A percentile compares a stretch with the other conserved stretches of the same genome.
Conservation (phyloP, 2,797 vertebrate genomes). For the Microhierax caerulescens region DNA sequence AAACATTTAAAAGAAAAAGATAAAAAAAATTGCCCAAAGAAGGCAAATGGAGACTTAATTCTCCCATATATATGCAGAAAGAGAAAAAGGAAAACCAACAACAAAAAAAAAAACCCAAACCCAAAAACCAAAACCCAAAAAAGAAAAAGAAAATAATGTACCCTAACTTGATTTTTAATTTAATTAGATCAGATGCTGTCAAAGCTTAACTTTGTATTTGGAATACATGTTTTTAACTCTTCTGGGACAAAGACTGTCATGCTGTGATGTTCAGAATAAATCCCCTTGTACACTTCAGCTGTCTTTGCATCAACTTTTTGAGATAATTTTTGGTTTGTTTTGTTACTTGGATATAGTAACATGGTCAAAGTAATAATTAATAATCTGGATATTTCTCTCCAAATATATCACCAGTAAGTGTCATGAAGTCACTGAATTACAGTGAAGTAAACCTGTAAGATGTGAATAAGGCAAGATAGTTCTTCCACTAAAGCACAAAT, state of each 20-base stretch:
- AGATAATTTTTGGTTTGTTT: neutral
- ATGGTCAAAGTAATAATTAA: neutral
- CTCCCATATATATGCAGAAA: neutral
- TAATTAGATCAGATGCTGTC: neutral
- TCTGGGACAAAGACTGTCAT: neutral
- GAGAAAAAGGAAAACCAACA: no score
- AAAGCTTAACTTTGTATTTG: neutral
- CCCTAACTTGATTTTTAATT: neutral
- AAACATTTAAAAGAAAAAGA: neutral
- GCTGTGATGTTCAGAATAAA: neutral
- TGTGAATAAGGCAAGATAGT: neutral
- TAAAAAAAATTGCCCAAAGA: neutral
- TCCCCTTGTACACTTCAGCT: neutral
- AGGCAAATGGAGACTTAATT: neutral
- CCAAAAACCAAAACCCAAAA: no score
- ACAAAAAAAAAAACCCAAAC: accelerated
- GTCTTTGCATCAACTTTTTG: neutral
- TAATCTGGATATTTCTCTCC: neutral
- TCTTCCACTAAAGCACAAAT: neutral
- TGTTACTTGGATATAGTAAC: neutral
- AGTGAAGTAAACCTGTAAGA: neutral
- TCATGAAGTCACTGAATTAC: neutral
- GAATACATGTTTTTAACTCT: neutral
- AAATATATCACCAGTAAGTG: neutral
- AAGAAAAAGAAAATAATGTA: accelerated